Evolutionary conservation across 2,797 vertebrate species (phyloP).

Genomic region (Macropodus opercularis): DNA sequence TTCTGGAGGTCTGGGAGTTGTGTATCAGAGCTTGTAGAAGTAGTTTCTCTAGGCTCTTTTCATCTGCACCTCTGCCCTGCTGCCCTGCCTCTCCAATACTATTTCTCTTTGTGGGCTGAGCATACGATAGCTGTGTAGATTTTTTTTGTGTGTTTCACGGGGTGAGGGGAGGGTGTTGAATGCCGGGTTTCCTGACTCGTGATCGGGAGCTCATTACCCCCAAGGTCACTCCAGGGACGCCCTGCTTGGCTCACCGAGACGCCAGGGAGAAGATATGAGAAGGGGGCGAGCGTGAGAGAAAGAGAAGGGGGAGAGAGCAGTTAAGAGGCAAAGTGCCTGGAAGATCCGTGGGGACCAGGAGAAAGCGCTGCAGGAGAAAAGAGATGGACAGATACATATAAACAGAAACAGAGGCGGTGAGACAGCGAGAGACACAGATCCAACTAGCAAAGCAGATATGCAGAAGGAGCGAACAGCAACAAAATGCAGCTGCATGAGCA

Average conservation of each 20-base stretch:
- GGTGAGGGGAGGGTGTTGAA: slow-evolving; percentile 72
- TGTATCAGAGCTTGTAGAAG: slow-evolving; percentile 66
- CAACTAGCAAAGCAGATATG: slow-evolving; percentile 34
- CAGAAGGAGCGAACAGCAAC: slow-evolving; percentile 23
- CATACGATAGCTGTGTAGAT: slow-evolving; percentile 71
- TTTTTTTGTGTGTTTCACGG: slow-evolving; percentile 58
- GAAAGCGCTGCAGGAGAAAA: slow-evolving; percentile 22
- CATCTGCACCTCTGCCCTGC: slow-evolving; percentile 73
- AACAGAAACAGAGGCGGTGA: slow-evolving; percentile 33
- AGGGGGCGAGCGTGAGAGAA: slow-evolving; percentile 30
- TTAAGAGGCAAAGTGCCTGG: slow-evolving; percentile 54
- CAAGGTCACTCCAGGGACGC: slow-evolving; percentile 84
- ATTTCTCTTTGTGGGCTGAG: slow-evolving; percentile 77
- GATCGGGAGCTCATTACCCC: slow-evolving; percentile 83
- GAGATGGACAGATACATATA: slow-evolving; percentile 10
- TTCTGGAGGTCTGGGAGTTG: slow-evolving; percentile 78
- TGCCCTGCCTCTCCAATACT: slow-evolving; percentile 70
- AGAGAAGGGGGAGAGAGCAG: slow-evolving; percentile 35
- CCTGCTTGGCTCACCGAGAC: slow-evolving; percentile 62
- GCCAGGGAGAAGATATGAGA: slow-evolving; percentile 61
- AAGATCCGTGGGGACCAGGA: slow-evolving; percentile 45
- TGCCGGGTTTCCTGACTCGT: slow-evolving; percentile 80
- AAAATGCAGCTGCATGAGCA: slow-evolving; percentile 15
- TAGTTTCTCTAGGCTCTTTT: slow-evolving; percentile 72
- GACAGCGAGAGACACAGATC: slow-evolving; percentile 41